phyloP scores from a whole-genome alignment of 2,113 vertebrate species.

The Fukomys damarensis region DNA sequence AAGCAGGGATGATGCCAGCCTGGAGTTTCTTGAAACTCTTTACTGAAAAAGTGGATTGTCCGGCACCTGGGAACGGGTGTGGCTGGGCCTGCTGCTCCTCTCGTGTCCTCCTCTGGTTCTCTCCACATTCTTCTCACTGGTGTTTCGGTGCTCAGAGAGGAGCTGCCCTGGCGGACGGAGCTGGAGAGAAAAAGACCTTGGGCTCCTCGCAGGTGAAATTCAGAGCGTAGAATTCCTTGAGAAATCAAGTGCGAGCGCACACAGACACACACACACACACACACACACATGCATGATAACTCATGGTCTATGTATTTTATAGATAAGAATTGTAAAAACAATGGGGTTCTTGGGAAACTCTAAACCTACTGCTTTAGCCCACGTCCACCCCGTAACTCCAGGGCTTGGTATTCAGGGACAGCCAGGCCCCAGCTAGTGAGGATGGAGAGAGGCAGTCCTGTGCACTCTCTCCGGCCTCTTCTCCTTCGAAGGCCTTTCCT shows the following conservation, averaged over 20 bases:
- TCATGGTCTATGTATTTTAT: neutral
- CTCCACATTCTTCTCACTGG: neutral
- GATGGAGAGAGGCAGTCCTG: neutral
- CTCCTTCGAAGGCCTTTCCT: neutral
- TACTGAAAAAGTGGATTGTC: neutral
- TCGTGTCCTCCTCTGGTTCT: neutral
- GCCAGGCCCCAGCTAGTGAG: neutral
- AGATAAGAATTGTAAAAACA: conserved; percentile 19
- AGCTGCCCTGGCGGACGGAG: neutral
- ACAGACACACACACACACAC: neutral
- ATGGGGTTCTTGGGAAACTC: conserved; percentile 11
- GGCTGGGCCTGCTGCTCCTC: no score
- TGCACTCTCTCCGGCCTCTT: neutral
- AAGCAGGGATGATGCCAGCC: no score
- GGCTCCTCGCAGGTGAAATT: neutral
- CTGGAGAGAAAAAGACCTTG: neutral
- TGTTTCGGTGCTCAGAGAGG: neutral
- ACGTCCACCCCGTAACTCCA: neutral
- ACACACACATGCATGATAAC: no score
- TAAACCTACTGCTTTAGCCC: neutral
- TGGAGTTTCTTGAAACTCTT: conserved; percentile 25
- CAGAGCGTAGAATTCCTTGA: neutral
- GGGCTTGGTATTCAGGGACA: neutral
- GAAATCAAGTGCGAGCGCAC: neutral
- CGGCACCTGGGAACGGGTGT: neutral